A percentile compares a stretch with the other conserved stretches of the same genome.
These are phyloP conservation scores for Nasonia giraulti DNA, from an alignment of 1,140 invertebrate genomes.

Conservation along the genomic window DNA sequence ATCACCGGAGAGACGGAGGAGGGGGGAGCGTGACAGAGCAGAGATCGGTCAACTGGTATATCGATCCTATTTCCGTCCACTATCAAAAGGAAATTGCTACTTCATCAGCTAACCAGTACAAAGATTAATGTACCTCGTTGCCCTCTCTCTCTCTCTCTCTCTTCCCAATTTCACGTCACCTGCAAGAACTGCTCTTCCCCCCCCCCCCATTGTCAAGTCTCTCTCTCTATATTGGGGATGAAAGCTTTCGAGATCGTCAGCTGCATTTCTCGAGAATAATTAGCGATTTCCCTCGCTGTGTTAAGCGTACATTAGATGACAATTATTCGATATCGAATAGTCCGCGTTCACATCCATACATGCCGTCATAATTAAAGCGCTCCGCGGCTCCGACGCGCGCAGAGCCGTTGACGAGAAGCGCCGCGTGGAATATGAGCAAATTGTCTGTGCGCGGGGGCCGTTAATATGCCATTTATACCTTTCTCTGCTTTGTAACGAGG, in stretches of 20 bases:
- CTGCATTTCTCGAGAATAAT: constrained; percentile 39
- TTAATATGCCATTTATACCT: background rate
- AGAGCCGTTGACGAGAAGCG: background rate
- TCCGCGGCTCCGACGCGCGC: background rate
- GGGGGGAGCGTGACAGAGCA: constrained; percentile 23
- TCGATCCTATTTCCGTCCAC: constrained; percentile 63
- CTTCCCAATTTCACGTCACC: constrained; percentile 57
- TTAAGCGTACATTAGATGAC: background rate
- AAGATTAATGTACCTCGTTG: constrained; percentile 63
- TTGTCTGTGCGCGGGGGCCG: background rate
- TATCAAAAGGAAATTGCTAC: constrained; percentile 66
- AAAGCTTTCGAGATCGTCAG: background rate
- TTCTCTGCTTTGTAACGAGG: background rate
- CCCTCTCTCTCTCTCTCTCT: constrained; percentile 30
- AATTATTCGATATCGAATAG: background rate
- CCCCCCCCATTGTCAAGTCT: constrained; percentile 31
- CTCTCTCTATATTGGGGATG: background rate
- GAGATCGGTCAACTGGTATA: constrained; percentile 59
- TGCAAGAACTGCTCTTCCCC: constrained; percentile 52
- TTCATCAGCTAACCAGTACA: constrained; percentile 63
- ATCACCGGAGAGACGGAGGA: no score
- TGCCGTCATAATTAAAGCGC: background rate
- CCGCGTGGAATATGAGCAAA: background rate
- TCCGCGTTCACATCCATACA: background rate
- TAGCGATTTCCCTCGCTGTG: background rate